These are phyloP conservation scores for Pachypanchax playfairii DNA, from an alignment of 2,113 vertebrate species.

Conservation along the genomic window DNA sequence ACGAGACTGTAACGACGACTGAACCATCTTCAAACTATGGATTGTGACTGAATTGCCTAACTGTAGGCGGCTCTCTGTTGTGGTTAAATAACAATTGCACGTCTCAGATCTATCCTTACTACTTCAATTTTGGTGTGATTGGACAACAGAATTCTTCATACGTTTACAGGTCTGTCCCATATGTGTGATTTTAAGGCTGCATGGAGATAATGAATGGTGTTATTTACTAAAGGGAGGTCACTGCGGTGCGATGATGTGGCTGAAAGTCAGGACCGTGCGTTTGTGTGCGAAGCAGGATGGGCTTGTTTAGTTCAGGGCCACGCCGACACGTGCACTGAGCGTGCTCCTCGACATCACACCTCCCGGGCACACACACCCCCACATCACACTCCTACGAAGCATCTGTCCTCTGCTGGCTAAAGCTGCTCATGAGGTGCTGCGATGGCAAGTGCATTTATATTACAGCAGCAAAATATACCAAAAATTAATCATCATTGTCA, in stretches of 20 bases:
- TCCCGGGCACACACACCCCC: slow-evolving; percentile 31
- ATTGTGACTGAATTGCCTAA: too few species aligned
- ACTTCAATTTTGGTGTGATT: too few species aligned
- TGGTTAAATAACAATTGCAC: too few species aligned
- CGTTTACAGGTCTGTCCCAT: slow-evolving; percentile 17
- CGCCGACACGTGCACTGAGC: slow-evolving; percentile 1
- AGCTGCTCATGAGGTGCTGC: slow-evolving; percentile 39
- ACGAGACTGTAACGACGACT: too few species aligned
- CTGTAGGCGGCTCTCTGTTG: too few species aligned
- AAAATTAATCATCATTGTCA: too few species aligned
- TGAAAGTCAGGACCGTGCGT: slow-evolving; percentile 43
- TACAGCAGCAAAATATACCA: not conserved
- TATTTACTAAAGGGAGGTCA: slow-evolving; percentile 63
- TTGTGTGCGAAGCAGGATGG: slow-evolving; percentile 15
- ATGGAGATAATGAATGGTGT: slow-evolving; percentile 65
- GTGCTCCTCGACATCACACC: slow-evolving; percentile 43
- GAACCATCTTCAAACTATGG: too few species aligned
- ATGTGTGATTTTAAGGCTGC: slow-evolving; percentile 45
- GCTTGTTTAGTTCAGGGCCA: slow-evolving; percentile 9
- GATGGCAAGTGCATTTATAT: slow-evolving; percentile 7
- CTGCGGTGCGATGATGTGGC: slow-evolving; percentile 32
- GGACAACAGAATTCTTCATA: too few species aligned
- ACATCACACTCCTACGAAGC: slow-evolving; percentile 50
- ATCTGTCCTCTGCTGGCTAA: slow-evolving; percentile 64
- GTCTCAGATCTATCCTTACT: too few species aligned